Percentiles rank a stretch among this genome's conserved stretches.
Evolutionary conservation across 53 echinoderm and acorn worm genomes (phyloP).

Genomic region (Echinarachnius parma): DNA sequence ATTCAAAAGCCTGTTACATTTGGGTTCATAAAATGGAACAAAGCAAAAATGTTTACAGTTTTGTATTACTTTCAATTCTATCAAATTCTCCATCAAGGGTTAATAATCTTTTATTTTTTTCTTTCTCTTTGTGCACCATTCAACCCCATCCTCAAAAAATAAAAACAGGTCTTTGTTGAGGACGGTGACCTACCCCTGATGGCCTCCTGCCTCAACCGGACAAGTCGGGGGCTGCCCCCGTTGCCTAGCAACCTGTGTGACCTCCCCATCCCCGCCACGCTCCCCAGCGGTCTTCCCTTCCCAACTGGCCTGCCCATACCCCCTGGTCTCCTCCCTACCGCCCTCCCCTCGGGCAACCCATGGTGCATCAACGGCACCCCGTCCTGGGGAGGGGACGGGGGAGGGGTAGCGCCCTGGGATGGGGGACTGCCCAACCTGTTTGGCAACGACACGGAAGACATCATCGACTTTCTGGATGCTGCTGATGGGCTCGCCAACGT

Average conservation of each 20-base stretch:
- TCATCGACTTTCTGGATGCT: slow-evolving; percentile 49
- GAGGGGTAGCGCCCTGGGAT: no score
- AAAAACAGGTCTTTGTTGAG: slow-evolving; percentile 33
- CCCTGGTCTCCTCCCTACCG: neutral
- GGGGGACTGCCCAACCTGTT: slow-evolving; percentile 24
- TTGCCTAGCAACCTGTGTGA: slow-evolving; percentile 6
- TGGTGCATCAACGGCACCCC: slow-evolving; percentile 6
- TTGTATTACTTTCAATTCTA: no score
- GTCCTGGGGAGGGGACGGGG: no score
- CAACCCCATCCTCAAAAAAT: no score
- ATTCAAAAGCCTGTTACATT: no score
- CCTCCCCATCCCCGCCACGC: neutral
- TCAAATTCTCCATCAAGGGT: no score
- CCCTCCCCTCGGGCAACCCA: slow-evolving; percentile 1
- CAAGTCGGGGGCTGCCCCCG: slow-evolving; percentile 1
- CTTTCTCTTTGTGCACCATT: no score
- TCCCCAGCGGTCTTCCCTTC: slow-evolving; percentile 3
- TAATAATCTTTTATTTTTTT: no score
- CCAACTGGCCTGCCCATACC: slow-evolving; percentile 2
- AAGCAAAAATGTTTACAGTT: no score
- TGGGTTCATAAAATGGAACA: no score
- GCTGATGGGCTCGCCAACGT: slow-evolving; percentile 58
- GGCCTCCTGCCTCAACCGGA: slow-evolving; percentile 26
- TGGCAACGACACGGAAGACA: slow-evolving; percentile 42
- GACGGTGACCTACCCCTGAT: slow-evolving; percentile 2